phyloP scores from a whole-genome alignment of 2,888 invertebrate genomes.

The Nymphalis c-album region DNA sequence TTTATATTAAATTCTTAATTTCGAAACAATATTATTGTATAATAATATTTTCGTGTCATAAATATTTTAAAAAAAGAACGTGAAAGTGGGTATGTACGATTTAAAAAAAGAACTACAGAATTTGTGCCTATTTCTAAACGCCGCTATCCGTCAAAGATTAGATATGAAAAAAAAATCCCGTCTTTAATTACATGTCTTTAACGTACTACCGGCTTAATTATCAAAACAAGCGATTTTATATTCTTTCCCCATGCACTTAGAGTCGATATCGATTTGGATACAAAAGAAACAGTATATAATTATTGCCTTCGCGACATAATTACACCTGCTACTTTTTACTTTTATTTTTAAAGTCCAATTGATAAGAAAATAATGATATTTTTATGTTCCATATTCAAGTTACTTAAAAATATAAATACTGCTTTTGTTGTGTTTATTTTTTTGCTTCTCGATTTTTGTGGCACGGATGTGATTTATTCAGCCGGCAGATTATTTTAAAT shows the following conservation, averaged over 20 bases:
- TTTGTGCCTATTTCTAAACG: conserved; percentile 33
- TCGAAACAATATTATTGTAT: too few relatives aligned
- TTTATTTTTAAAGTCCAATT: conserved; percentile 47
- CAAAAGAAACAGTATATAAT: conserved; percentile 61
- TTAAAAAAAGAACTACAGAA: conserved; percentile 32
- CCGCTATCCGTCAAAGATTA: conserved; percentile 39
- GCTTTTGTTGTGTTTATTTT: too few relatives aligned
- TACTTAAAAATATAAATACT: too few relatives aligned
- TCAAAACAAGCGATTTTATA: conserved; percentile 37
- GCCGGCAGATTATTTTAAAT: too few relatives aligned
- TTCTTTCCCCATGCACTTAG: conserved; percentile 44
- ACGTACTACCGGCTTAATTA: conserved; percentile 42
- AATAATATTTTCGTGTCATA: background rate
- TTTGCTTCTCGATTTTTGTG: too few relatives aligned
- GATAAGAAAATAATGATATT: conserved; percentile 38
- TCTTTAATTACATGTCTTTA: conserved; percentile 50
- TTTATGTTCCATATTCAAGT: conserved; percentile 23
- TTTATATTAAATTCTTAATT: background rate
- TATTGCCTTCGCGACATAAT: conserved; percentile 65
- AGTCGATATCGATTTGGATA: conserved; percentile 48
- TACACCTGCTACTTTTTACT: conserved; percentile 50
- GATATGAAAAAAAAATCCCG: conserved; percentile 40
- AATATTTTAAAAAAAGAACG: background rate
- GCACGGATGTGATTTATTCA: too few relatives aligned
- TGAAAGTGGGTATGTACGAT: background rate